phyloP scores from a whole-genome alignment of 2,113 vertebrate species.

The Gallinago undulata region DNA sequence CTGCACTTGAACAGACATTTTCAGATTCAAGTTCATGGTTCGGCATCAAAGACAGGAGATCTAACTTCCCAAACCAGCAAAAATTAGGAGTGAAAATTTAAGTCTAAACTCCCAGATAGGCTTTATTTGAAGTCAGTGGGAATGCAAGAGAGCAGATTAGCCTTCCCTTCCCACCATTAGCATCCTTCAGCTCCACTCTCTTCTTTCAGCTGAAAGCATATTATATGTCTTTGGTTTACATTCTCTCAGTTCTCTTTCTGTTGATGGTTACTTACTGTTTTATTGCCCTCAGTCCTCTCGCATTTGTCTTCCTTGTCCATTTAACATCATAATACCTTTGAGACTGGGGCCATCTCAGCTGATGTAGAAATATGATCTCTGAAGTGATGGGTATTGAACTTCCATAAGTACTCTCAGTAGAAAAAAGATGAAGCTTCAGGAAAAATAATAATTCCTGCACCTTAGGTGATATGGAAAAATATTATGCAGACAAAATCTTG shows the following conservation, averaged over 20 bases:
- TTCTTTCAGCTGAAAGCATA: neutral
- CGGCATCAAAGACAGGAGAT: neutral
- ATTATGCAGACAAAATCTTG: neutral
- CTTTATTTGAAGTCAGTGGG: neutral
- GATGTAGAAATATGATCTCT: neutral
- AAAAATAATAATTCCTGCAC: neutral
- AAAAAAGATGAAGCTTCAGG: neutral
- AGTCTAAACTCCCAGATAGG: neutral
- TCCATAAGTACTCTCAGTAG: neutral
- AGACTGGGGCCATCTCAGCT: neutral
- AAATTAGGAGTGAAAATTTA: neutral
- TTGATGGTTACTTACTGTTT: neutral
- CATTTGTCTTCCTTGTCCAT: conserved; percentile 8
- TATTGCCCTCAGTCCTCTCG: neutral
- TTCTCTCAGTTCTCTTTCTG: neutral
- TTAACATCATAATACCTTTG: neutral
- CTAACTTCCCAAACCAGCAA: neutral
- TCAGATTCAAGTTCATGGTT: neutral
- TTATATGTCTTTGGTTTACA: neutral
- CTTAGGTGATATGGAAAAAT: neutral
- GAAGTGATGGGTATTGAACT: neutral
- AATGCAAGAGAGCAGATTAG: neutral
- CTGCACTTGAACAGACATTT: neutral
- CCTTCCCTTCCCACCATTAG: neutral
- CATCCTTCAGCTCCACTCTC: neutral